Percentiles rank a stretch among this genome's conserved stretches.
Conservation (phyloP, 2,113 vertebrate species). For the Lathamus discolor region DNA sequence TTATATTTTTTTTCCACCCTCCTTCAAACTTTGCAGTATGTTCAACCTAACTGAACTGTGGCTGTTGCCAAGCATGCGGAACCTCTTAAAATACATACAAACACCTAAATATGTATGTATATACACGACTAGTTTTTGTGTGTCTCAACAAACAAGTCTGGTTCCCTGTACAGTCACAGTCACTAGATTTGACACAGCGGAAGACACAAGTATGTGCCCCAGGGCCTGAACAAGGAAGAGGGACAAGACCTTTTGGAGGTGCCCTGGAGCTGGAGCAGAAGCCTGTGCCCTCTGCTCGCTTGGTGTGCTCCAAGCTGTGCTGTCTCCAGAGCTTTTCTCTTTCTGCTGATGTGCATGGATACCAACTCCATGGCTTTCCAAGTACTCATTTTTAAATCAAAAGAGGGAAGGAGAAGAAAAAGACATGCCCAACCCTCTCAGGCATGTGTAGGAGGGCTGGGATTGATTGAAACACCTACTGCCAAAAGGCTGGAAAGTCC, state of each 20-base stretch:
- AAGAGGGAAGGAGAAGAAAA: neutral
- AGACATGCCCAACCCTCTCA: neutral
- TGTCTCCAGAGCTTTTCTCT: neutral
- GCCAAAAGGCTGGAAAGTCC: neutral
- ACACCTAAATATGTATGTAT: accelerated
- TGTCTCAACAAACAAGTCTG: neutral
- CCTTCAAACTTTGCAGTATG: accelerated
- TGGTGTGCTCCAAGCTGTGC: neutral
- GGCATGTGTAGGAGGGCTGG: slow-evolving; percentile 13
- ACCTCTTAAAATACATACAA: neutral
- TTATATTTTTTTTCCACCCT: neutral
- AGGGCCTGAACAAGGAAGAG: neutral
- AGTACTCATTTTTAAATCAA: neutral
- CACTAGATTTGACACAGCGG: neutral
- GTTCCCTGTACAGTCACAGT: neutral
- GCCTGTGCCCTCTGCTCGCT: neutral
- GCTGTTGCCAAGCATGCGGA: neutral
- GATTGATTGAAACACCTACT: neutral
- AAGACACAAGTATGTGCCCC: accelerated
- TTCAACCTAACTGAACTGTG: too few relatives aligned
- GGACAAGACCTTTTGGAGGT: neutral
- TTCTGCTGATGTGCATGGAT: neutral
- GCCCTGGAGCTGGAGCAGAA: neutral
- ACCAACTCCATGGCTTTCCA: neutral
- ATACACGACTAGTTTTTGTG: neutral